phyloP scores from a whole-genome alignment of 1,140 invertebrate species.

The Acyrthosiphon pisum region DNA sequence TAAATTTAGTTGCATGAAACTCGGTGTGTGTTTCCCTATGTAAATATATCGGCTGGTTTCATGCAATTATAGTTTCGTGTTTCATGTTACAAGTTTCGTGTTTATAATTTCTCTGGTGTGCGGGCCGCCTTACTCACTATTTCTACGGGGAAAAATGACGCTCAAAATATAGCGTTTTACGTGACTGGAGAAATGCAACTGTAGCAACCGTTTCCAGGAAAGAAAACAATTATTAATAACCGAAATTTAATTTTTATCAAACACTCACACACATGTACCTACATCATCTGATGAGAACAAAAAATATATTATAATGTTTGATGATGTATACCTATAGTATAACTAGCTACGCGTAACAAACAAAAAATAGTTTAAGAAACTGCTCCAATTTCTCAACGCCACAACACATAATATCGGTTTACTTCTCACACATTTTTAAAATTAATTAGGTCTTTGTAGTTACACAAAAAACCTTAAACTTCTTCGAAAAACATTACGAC shows the following conservation, averaged over 20 bases:
- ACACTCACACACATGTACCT: neutral
- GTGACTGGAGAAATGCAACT: neutral
- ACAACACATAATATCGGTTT: constrained; percentile 30
- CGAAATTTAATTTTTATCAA: neutral
- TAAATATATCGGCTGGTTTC: neutral
- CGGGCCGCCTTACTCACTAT: neutral
- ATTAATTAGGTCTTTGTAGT: constrained; percentile 36
- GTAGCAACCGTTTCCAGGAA: neutral
- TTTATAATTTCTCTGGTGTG: constrained; percentile 17
- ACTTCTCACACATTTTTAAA: constrained; percentile 28
- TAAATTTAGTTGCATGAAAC: constrained; percentile 8
- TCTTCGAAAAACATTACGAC: neutral
- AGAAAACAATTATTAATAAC: neutral
- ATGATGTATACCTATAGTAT: neutral
- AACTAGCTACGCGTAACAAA: neutral
- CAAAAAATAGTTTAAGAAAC: neutral
- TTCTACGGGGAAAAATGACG: neutral
- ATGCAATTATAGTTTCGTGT: constrained; percentile 8
- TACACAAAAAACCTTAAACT: constrained; percentile 37
- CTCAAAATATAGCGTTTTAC: neutral
- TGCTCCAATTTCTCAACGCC: constrained; percentile 28
- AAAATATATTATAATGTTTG: neutral
- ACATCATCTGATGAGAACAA: neutral
- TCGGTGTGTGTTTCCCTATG: neutral
- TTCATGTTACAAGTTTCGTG: constrained; percentile 18